Base-by-base conservation (phyloP, 2,888 invertebrate species). In the Lordiphosa andalusiaca region DNA sequence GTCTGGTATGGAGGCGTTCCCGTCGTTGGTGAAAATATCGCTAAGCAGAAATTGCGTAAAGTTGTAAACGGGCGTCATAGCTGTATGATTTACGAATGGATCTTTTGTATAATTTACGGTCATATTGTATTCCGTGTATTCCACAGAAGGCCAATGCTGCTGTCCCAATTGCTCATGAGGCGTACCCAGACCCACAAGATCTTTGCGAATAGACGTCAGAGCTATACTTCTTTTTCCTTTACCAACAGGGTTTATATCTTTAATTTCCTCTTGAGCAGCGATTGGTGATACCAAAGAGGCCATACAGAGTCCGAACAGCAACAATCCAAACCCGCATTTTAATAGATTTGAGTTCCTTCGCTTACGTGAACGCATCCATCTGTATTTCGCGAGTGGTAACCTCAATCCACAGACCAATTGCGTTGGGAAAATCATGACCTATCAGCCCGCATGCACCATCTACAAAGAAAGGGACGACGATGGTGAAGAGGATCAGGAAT, bases 111-210 rank as follows among this genome's bases (percentile, higher is more conserved):
- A 69, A 2, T 44, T 16, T 0, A 21, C 16, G 0, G 13, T 9
- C 1, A 42, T 23, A 0, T 10, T 25, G 10, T 36, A 72, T 0
- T 12, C 2, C 3, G 72, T 59, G 10, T 42, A 72, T 0, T 39
- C n/a, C 0, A 44, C 5, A 0, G 3, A 0, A 0, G 40, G 30
- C 52, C 63, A 71, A 13, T 71, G 71, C 0, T 0, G 0, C 13
- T 60, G 53, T 6, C 69, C 71, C 56, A 69, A 35, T 25, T 66
- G 51, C 9, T 71, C 71, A 10, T 71, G 71, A 0, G 23, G 21
- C 0, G 66, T 71, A 16, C 72, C 72, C 36, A 47, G 35, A 0
- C 53, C 68, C 13, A 7, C 9, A n/a, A 30, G 48, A 0, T 44
- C 59, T 1, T 10, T 0, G 0, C 41, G 51, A 19, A 41, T 35